Evolutionary conservation across 2,888 invertebrate species (phyloP).

Genomic region (Sipha maydis): DNA sequence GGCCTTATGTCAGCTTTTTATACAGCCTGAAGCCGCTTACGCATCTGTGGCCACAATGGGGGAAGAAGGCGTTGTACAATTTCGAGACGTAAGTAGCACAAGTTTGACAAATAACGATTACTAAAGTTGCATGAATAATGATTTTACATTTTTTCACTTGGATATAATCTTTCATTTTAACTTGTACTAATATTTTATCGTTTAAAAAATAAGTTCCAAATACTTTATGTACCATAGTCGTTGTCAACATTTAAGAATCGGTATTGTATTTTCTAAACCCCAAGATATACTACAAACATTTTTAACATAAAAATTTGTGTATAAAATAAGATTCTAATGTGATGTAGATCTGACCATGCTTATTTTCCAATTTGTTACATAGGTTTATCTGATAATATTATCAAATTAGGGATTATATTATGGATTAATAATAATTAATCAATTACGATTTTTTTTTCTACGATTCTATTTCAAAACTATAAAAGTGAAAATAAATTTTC

Average conservation of each 20-base stretch:
- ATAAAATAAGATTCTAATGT: no score
- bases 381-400: background rate
- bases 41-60: constrained; percentile 73
- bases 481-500: background rate
- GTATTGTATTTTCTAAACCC: no score
- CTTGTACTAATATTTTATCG: background rate
- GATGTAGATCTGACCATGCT: no score
- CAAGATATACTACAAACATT: no score
- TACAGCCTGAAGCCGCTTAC: constrained; percentile 75
- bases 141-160: background rate
- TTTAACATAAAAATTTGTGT: no score
- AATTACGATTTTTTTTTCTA: background rate
- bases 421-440: background rate
- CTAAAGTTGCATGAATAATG: constrained; percentile 33
- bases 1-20: constrained; percentile 72
- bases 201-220: background rate
- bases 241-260: no score
- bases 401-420: background rate
- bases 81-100: constrained; percentile 71
- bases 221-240: no score
- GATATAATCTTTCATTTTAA: background rate
- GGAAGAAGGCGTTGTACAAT: constrained; percentile 74
- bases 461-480: background rate
- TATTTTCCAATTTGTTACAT: no score
- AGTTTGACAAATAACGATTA: constrained; percentile 51